Evolutionary conservation across 1,140 invertebrate genomes (phyloP).

Genomic region (Trichonephila clavipes): DNA sequence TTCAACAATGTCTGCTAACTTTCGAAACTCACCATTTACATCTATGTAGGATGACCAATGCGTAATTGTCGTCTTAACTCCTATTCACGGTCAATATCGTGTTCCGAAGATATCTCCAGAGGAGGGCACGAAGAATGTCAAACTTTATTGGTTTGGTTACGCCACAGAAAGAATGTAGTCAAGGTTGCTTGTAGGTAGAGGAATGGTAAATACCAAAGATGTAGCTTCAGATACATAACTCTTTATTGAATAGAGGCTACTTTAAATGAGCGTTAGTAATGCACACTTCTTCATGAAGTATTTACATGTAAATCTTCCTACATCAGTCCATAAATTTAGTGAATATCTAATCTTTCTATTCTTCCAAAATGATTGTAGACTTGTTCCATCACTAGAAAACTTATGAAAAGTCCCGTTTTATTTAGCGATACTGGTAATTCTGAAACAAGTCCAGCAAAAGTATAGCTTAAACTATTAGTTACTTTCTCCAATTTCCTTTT

Average conservation of each 20-base stretch:
- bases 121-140: background rate
- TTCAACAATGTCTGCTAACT: slow-evolving; percentile 59
- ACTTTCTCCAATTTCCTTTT: too few relatives aligned
- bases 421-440: too few relatives aligned
- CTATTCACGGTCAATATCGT: background rate
- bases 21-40: slow-evolving; percentile 12
- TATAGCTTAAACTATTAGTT: too few relatives aligned
- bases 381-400: too few relatives aligned
- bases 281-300: too few relatives aligned
- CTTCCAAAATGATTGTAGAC: too few relatives aligned
- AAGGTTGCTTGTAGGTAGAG: background rate
- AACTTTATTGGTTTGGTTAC: background rate
- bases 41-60: background rate
- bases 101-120: background rate
- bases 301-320: too few relatives aligned
- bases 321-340: too few relatives aligned
- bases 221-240: background rate
- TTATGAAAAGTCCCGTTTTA: too few relatives aligned
- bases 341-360: too few relatives aligned
- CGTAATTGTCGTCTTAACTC: background rate
- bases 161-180: background rate
- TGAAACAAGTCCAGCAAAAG: too few relatives aligned
- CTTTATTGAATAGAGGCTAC: background rate
- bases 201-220: background rate
- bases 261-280: too few relatives aligned